Evolutionary conservation across 2,888 invertebrate genomes (phyloP).

Genomic region (Alcis repandata): DNA sequence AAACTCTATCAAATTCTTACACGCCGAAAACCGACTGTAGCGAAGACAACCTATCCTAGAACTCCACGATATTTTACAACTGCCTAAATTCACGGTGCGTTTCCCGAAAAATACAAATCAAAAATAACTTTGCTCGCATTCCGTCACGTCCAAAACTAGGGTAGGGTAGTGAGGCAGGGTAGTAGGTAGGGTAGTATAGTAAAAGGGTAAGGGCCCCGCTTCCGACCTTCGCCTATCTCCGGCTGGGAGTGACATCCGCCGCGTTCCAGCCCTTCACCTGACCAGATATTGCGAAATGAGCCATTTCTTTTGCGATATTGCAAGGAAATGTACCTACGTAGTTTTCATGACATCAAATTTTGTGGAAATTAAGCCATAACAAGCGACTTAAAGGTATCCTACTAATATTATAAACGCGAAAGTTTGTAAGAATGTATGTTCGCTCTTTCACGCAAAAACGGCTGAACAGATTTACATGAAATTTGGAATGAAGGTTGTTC

Average conservation of each 20-base stretch:
- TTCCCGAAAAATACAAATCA: slow-evolving; percentile 32
- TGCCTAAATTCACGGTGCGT: slow-evolving; percentile 18
- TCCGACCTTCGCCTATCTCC: slow-evolving; percentile 33
- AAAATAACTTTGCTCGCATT: slow-evolving; percentile 28
- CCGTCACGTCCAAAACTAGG: slow-evolving; percentile 23
- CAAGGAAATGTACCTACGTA: not conserved
- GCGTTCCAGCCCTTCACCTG: slow-evolving; percentile 23
- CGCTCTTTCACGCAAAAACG: too few relatives aligned
- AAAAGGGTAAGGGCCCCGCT: slow-evolving; percentile 27
- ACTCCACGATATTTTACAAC: slow-evolving; percentile 7
- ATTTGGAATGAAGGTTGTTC: too few relatives aligned
- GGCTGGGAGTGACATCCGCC: slow-evolving; percentile 29
- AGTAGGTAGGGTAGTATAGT: slow-evolving; percentile 7
- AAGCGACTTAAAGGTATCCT: too few relatives aligned
- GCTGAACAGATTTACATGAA: too few relatives aligned
- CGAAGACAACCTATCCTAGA: too few relatives aligned
- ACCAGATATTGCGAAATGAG: slow-evolving; percentile 7
- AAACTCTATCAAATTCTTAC: too few relatives aligned
- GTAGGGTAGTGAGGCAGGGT: slow-evolving; percentile 20
- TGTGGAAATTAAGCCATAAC: not conserved
- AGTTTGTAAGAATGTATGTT: too few relatives aligned
- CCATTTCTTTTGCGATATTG: slow-evolving; percentile 1
- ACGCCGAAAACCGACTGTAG: too few relatives aligned
- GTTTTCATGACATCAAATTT: not conserved
- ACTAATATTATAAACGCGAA: too few relatives aligned